Evolutionary conservation across 2,797 vertebrate genomes (phyloP), one percentile per base, ranked within the genome.

Genomic region (Spondyliosoma cantharus): DNA sequence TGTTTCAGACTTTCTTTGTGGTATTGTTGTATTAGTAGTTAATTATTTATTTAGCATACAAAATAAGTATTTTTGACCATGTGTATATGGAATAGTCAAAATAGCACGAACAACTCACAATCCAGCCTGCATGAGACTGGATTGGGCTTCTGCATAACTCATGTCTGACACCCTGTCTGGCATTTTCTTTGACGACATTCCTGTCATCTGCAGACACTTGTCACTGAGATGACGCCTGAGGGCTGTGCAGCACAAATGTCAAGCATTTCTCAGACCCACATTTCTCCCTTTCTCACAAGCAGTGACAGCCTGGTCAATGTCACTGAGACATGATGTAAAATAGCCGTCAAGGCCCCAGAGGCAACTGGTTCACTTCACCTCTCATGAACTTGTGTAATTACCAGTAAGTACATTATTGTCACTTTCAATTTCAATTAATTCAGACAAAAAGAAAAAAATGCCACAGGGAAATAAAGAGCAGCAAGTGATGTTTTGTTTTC

Each of bases 161-260:
- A n/a, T 72, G 53, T 75, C 58, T 76, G 15, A 81, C 80, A 67
- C 29, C 42, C 48, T 63, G 50, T 64, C 56, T 74, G 70, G 32
- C 20, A 78, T 86, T 85, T 74, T 80, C 64, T 71, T 62, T 59
- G 59, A 20, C 24, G 58, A 78, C 82, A 87, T 86, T 87, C 81
- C 85, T 82, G 88, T 92, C 88, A 88, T 85, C 84, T 77, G 60
- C 3, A 79, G 77, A 78, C 66, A 73, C 80, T 83, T 78, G 85
- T 69, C 69, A 69, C 42, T 76, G 60, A 66, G 67, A 77, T 50
- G 59, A 84, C 0, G 24, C 67, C 85, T 81, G 71, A 69, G 53
- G 69, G 49, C 37, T 74, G 62, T 11, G 43, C 3, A 42, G 58
- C 78, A 84, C 64, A 85, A 82, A 85, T 81, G 71, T 68, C 83